Percentiles rank a stretch among this genome's conserved stretches.
These are phyloP conservation scores for Stomatorhinus walkeri DNA, from an alignment of 2,797 vertebrate genomes.

Conservation along the genomic window DNA sequence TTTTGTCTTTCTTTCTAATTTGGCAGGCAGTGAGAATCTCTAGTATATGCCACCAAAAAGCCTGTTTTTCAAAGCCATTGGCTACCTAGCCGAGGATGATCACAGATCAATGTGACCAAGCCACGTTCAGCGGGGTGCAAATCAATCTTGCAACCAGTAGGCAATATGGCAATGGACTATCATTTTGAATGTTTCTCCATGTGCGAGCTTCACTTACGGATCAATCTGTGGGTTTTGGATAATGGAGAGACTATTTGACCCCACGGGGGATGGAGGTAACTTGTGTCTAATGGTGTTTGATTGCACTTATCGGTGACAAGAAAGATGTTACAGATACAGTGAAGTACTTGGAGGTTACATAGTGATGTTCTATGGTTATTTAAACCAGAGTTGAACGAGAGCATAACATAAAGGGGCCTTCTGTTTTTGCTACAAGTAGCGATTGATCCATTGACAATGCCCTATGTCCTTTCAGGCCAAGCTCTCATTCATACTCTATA, in stretches of 20 bases:
- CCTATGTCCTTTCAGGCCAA: not conserved
- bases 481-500: not conserved
- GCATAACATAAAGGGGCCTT: not conserved
- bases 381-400: not conserved
- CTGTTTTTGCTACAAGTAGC: not conserved
- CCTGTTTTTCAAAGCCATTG: not conserved
- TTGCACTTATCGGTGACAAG: not conserved
- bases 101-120: not conserved
- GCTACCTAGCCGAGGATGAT: not conserved
- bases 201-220: not conserved
- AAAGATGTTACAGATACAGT: not conserved
- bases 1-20: not conserved
- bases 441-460: not conserved
- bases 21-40: not conserved
- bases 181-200: not conserved
- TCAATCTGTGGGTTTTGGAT: not conserved
- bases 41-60: not conserved
- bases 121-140: not conserved
- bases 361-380: not conserved
- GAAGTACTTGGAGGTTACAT: not conserved
- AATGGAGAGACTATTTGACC: not conserved
- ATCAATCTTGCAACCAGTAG: conserved; percentile 4
- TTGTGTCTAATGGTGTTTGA: not conserved
- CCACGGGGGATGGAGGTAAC: not conserved
- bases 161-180: not conserved